Base-by-base conservation (phyloP, 1,140 invertebrate genomes). In the Cotesia glomerata region DNA sequence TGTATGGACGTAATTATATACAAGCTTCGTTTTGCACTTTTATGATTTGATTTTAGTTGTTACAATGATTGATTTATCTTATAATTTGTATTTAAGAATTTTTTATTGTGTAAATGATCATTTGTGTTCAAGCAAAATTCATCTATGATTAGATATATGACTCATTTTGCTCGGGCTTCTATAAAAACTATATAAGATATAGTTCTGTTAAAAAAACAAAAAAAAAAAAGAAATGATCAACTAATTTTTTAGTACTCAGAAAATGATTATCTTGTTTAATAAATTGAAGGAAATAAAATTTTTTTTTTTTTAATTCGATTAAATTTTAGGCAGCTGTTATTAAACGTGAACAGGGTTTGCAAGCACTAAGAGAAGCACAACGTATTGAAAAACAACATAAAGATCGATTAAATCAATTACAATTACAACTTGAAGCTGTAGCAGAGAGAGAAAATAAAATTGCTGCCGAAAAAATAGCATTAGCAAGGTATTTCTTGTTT, bases 341-440 rank as follows among this genome's bases (percentile, higher is more conserved):
- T 7, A 87, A 84, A 77, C 81, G 78, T 16, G 80, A 85, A 3
- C 85, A 87, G 79, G 85, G 84, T 26, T 35, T 82, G 1, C 76
- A 72, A 73, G 82, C 82, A 39, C 69, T 87, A 32, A 79, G 79
- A 74, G 79, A 84, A 69, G 85, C 81, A 71, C 79, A 67, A 69
- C 67, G 76, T 18, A 76, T 87, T 5, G 81, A 87, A 75, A 77
- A 81, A 73, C 78, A 78, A 13, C 80, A 83, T 45, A 84, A 84
- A 69, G 78, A 81, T 69, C 81, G 79, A 71, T 73, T 84, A 5
- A 75, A 72, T 26, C 63, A 84, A 16, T 68, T 85, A 36, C 77
- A 83, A 80, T 75, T 75, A 3, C 83, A 85, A 64, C 65, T 83
- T 65, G 74, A 81, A 68, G 65, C 75, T 72, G 69, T 87, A n/a